These are phyloP conservation scores for Danaus chrysippus DNA, from an alignment of 2,888 invertebrate genomes.

Conservation along the genomic window DNA sequence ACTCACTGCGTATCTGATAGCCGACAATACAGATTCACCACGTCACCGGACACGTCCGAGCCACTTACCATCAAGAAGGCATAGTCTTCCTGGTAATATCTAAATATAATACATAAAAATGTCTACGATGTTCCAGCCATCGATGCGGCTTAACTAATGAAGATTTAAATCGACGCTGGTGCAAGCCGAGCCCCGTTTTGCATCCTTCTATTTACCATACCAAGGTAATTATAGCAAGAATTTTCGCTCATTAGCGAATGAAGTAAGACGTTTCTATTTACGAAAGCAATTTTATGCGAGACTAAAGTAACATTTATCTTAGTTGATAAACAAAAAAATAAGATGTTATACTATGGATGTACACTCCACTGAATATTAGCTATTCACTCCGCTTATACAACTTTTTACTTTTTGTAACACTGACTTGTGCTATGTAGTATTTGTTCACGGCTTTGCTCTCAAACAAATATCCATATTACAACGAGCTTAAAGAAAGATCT, in stretches of 20 bases:
- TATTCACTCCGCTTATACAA: too few relatives aligned
- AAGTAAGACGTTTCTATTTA: slow-evolving; percentile 32
- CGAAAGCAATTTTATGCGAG: slow-evolving; percentile 27
- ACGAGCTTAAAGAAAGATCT: too few relatives aligned
- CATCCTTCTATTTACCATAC: slow-evolving; percentile 92
- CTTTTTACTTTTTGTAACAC: too few relatives aligned
- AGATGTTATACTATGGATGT: not conserved
- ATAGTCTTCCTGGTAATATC: slow-evolving; percentile 50
- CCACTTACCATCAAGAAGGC: slow-evolving; percentile 49
- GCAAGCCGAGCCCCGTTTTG: slow-evolving; percentile 83
- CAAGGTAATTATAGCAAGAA: slow-evolving; percentile 74
- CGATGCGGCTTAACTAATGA: slow-evolving; percentile 90
- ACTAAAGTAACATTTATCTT: slow-evolving; percentile 9
- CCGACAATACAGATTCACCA: slow-evolving; percentile 44
- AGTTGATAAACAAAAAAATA: not conserved
- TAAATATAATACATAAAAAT: slow-evolving; percentile 42
- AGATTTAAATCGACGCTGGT: slow-evolving; percentile 92
- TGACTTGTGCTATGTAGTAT: too few relatives aligned
- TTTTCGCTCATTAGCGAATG: slow-evolving; percentile 32
- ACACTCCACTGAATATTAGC: too few relatives aligned
- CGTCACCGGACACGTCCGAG: slow-evolving; percentile 49
- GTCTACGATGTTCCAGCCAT: slow-evolving; percentile 80
- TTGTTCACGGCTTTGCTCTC: too few relatives aligned
- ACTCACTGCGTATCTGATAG: slow-evolving; percentile 27
- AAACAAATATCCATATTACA: too few relatives aligned